Base-by-base conservation (phyloP, 2,888 invertebrate genomes). In the Anthophora plumipes region DNA sequence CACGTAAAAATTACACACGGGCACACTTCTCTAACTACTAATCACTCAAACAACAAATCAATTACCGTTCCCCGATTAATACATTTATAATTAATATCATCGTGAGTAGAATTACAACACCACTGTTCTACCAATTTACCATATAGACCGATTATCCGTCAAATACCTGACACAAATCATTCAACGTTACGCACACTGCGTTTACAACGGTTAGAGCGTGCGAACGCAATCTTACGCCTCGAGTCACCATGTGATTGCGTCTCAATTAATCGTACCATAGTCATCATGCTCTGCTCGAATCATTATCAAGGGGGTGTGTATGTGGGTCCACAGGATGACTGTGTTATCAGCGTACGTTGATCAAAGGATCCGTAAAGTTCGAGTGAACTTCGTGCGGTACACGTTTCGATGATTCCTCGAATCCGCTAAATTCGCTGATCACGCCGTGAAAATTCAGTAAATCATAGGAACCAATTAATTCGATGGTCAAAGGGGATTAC, bases 301-400 rank as follows among this genome's bases (percentile, higher is more conserved):
- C 57, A 67, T 77, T 73, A 64, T 67, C 64, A 41, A 52, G 39
- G 31, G 54, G 39, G 11, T 25, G 14, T n/a, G n/a, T 46, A n/a
- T n/a, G 31, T 31, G 14, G 20, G 39, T 14, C 22, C 64, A 31
- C 68, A n/a, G n/a, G 64, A 80, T 55, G 64, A 41, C 69, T 20
- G 67, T 31, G 41, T 71, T 68, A 73, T 52, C 61, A 52, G 43
- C 52, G n/a, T 12, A n/a, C n/a, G 60, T 64, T 74, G 77, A 85
- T 85, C 85, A 85, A 84, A 86, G 87, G 46, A 74, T 54, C 25
- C n/a, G 22, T 12, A 17, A 71, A 79, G 84, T 80, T 77, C 70
- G 69, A 57, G 20, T 60, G 46, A 66, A 54, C 67, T 75, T 52
- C 80, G 17, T 50, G 48, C 46, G 54, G 46, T 48, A 61, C 72